Percentiles rank a stretch among this genome's conserved stretches.
Conservation (phyloP, 2,113 vertebrate genomes). For the Malurus elegans region DNA sequence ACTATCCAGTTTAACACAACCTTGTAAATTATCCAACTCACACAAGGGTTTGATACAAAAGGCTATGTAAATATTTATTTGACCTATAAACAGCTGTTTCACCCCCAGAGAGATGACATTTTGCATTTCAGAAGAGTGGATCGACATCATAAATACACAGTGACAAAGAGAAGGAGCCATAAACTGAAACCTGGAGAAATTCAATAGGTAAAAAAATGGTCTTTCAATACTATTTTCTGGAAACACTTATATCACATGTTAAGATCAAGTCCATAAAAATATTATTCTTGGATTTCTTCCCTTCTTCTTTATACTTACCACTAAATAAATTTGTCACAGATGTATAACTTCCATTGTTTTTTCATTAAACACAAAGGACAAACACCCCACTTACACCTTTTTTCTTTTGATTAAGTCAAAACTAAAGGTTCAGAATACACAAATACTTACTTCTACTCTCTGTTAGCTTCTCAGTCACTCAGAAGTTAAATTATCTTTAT, state of each 20-base stretch:
- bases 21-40: neutral
- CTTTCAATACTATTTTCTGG: neutral
- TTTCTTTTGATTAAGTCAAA: neutral
- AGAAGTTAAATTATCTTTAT: neutral
- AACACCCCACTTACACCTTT: neutral
- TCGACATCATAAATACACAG: conserved; percentile 41
- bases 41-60: conserved; percentile 4
- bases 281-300: neutral
- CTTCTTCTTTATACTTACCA: neutral
- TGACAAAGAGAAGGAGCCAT: neutral
- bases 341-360: neutral
- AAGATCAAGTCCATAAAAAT: neutral
- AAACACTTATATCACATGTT: neutral
- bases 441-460: neutral
- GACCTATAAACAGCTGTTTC: conserved; percentile 22
- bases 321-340: neutral
- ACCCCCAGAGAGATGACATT: neutral
- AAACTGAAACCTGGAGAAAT: neutral
- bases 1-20: neutral
- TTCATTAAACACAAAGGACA: neutral
- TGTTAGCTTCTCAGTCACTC: neutral
- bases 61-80: conserved; percentile 40
- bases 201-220: neutral
- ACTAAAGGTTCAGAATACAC: neutral
- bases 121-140: conserved; percentile 26